Evolutionary conservation across 2,888 invertebrate species (phyloP).

Genomic region (Nephrocerus scutellatus): DNA sequence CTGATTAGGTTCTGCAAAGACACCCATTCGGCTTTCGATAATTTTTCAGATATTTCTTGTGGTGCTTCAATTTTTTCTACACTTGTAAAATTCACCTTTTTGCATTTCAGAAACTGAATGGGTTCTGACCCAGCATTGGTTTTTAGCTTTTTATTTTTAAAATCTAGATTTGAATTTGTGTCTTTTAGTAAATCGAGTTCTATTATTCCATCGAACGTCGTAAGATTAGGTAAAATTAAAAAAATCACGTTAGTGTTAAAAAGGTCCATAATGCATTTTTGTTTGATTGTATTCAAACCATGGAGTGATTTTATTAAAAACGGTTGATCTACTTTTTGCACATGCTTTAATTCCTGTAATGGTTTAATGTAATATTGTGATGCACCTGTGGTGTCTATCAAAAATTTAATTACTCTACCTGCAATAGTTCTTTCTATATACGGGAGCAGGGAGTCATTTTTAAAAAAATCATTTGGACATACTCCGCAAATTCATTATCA

Average conservation of each 20-base stretch:
- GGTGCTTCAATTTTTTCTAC: constrained; percentile 16
- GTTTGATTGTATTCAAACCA: constrained; percentile 13
- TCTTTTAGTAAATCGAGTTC: constrained; percentile 21
- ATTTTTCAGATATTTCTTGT: constrained; percentile 11
- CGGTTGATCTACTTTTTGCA: constrained; percentile 9
- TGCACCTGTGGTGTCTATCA: constrained; percentile 18
- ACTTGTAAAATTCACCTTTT: constrained; percentile 17
- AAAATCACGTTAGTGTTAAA: constrained; percentile 17
- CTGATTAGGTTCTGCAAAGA: constrained; percentile 16
- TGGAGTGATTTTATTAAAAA: constrained; percentile 18
- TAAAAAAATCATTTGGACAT: constrained; percentile 16
- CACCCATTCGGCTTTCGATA: constrained; percentile 8
- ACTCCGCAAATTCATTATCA: constrained; percentile 4
- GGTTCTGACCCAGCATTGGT: constrained; percentile 14
- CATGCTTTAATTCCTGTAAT: constrained; percentile 7
- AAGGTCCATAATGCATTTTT: constrained; percentile 18
- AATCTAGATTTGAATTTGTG: constrained; percentile 16
- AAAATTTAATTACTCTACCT: constrained; percentile 13
- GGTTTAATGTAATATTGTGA: constrained; percentile 20
- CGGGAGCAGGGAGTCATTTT: constrained; percentile 14
- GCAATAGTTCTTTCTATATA: constrained; percentile 15
- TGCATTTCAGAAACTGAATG: constrained; percentile 18
- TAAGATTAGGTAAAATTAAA: constrained; percentile 16
- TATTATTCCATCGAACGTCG: constrained; percentile 21
- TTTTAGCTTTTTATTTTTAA: constrained; percentile 13